Base-by-base conservation (phyloP, 92 coral and sea anemone species). In the Heliopora coerulea region DNA sequence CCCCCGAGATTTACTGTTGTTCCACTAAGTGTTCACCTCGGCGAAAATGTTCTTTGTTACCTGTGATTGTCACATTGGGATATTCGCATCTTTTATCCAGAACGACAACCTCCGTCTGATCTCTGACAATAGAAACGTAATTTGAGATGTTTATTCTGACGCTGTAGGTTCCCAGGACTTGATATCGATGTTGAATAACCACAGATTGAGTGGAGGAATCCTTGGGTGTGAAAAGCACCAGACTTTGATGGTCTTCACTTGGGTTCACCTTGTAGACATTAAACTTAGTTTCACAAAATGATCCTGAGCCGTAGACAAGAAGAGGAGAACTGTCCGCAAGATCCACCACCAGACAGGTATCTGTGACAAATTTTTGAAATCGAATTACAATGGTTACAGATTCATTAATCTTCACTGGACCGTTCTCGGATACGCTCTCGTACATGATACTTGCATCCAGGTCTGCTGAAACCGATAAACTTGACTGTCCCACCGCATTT, bases 11-110 rank as follows among this genome's bases (percentile, higher is more conserved):
- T n/a, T n/a, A n/a, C n/a, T n/a, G n/a, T n/a, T n/a, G n/a, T n/a
- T n/a, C n/a, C n/a, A n/a, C n/a, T n/a, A n/a, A n/a, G n/a, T n/a
- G n/a, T n/a, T n/a, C n/a, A n/a, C n/a, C n/a, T n/a, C n/a, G n/a
- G n/a, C n/a, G n/a, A n/a, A n/a, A n/a, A n/a, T n/a, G n/a, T 31
- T 27, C 12, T 26, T 12, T 34, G 17, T 59, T 59, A 59, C 64
- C 64, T 59, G 30, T 21, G 27, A 59, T 59, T 27, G 64, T 59
- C 0, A 59, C 34, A 59, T 59, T 59, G 21, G 64, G 64, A 27
- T 59, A 59, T 29, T 59, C 37, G 27, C 64, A 59, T 21, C 5
- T 6, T 35, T 1, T 2, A 3, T 1, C 0, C 39, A 10, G 14
- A 30, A 59, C 64, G 8, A 59, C 64, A 59, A 59, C 64, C 27